Conservation (phyloP, 2,888 invertebrate genomes). For the Muschampia plurimacula region DNA sequence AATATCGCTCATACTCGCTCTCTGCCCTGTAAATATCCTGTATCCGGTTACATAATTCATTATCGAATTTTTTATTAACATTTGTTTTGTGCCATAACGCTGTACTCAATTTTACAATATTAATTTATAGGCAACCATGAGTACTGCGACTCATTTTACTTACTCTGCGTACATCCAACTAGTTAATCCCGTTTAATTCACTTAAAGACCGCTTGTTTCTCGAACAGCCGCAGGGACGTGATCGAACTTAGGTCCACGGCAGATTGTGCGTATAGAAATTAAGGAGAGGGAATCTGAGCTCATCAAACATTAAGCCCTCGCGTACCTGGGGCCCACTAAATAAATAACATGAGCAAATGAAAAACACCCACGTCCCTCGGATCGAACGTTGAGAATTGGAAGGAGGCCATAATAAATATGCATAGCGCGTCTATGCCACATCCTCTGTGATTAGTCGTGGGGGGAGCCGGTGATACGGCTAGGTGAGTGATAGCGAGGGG, state of each 20-base stretch:
- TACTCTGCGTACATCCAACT: constrained; percentile 31
- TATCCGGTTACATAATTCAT: constrained; percentile 55
- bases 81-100: constrained; percentile 1
- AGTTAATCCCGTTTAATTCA: constrained; percentile 44
- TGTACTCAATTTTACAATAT: neutral
- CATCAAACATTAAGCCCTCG: constrained; percentile 80
- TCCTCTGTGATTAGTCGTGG: constrained; percentile 82
- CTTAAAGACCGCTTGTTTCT: constrained; percentile 45
- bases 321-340: constrained; percentile 75
- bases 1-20: constrained; percentile 65
- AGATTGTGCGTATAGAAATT: constrained; percentile 69
- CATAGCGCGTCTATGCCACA: constrained; percentile 83
- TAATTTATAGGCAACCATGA: neutral
- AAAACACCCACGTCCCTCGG: constrained; percentile 75
- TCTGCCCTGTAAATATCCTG: constrained; percentile 59
- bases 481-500: constrained; percentile 84
- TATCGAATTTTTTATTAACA: neutral
- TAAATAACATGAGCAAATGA: constrained; percentile 81
- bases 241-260: constrained; percentile 61
- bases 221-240: constrained; percentile 57
- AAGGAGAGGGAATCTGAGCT: constrained; percentile 75
- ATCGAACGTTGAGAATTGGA: constrained; percentile 79
- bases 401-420: constrained; percentile 82
- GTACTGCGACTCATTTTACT: constrained; percentile 21
- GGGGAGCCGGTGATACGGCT: constrained; percentile 74